phyloP scores from a whole-genome alignment of 2,888 invertebrate species.

The Muschampia staudingeri region DNA sequence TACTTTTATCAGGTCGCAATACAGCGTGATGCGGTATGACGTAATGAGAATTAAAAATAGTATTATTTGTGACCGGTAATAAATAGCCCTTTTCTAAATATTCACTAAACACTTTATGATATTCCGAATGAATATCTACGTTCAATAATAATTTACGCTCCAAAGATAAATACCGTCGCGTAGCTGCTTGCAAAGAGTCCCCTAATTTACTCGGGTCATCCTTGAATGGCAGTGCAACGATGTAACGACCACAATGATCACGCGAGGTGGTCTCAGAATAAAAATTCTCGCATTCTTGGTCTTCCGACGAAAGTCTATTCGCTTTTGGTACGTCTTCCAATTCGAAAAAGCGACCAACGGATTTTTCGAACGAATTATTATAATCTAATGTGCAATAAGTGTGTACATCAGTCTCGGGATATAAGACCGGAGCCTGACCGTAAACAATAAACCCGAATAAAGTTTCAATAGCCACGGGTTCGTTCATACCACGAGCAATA shows the following conservation, averaged over 20 bases:
- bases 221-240: background rate
- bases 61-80: background rate
- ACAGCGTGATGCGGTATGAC: conserved; percentile 55
- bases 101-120: conserved; percentile 39
- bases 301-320: background rate
- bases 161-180: conserved; percentile 28
- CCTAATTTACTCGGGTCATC: conserved; percentile 17
- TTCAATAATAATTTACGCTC: conserved; percentile 32
- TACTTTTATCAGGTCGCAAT: conserved; percentile 18
- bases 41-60: conserved; percentile 22
- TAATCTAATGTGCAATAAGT: conserved; percentile 29
- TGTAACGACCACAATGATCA: background rate
- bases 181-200: conserved; percentile 26
- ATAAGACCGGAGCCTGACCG: conserved; percentile 21
- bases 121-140: conserved; percentile 12
- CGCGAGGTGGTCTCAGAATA: background rate
- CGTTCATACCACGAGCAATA: conserved; percentile 21
- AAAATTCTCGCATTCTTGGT: conserved; percentile 1
- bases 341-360: conserved; percentile 30
- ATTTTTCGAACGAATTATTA: conserved; percentile 13
- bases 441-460: conserved; percentile 16
- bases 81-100: conserved; percentile 45
- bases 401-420: background rate
- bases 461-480: conserved; percentile 40
- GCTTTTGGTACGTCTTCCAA: conserved; percentile 33